Percentiles rank a stretch among this genome's conserved stretches.
Evolutionary conservation across 2,888 invertebrate species (phyloP).

Genomic region (Anthophora plumipes): DNA sequence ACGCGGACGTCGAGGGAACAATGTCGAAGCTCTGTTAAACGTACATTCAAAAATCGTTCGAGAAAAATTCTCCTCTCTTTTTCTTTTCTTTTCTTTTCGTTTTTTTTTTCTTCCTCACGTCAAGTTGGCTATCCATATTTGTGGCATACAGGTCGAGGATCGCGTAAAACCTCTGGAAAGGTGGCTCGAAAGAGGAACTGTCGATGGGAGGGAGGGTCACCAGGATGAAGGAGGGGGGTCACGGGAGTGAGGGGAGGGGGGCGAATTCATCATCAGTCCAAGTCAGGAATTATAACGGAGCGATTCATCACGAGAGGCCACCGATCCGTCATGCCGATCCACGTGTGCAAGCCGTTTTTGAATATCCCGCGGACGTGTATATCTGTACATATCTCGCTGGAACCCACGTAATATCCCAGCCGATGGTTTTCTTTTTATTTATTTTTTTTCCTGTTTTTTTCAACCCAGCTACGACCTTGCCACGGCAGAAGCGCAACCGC

Average conservation of each 20-base stretch:
- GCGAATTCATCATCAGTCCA: slow-evolving; percentile 83
- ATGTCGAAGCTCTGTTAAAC: not conserved
- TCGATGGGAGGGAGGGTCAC: slow-evolving; percentile 48
- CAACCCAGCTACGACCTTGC: slow-evolving; percentile 62
- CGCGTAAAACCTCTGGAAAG: slow-evolving; percentile 69
- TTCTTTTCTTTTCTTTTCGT: too few relatives aligned
- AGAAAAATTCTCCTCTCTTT: not conserved
- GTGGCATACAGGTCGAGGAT: slow-evolving; percentile 64
- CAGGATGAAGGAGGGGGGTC: slow-evolving; percentile 54
- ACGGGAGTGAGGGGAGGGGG: slow-evolving; percentile 60
- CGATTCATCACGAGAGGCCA: slow-evolving; percentile 82
- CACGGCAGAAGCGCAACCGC: not conserved
- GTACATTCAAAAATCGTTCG: not conserved
- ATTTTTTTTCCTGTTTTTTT: too few relatives aligned
- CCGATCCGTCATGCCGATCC: slow-evolving; percentile 83
- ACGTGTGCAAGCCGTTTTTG: slow-evolving; percentile 76
- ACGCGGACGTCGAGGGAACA: slow-evolving; percentile 19
- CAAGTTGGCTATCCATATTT: slow-evolving; percentile 28
- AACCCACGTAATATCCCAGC: slow-evolving; percentile 68
- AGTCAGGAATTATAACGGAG: slow-evolving; percentile 83
- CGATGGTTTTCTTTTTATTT: too few relatives aligned
- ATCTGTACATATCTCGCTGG: slow-evolving; percentile 65
- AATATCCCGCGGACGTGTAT: slow-evolving; percentile 72
- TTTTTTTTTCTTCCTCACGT: not conserved
- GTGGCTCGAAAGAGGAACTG: slow-evolving; percentile 39